Percentiles rank a stretch among this genome's conserved stretches.
These are phyloP conservation scores for Xestoiulus laeticollis DNA, from an alignment of 2,888 invertebrate genomes.

Conservation along the genomic window DNA sequence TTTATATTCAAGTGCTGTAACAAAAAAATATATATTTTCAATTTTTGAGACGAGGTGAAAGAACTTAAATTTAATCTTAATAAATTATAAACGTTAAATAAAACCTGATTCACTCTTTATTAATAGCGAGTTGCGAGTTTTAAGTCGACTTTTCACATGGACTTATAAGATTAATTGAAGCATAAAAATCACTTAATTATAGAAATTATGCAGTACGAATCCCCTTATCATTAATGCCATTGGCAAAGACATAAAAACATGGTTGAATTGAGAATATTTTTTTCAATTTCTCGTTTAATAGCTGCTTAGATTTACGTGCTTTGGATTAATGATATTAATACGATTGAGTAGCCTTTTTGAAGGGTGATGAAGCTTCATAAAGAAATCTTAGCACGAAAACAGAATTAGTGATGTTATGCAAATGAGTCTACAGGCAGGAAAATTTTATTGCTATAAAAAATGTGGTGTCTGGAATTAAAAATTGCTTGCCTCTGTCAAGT, in stretches of 20 bases:
- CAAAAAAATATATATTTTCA: not conserved
- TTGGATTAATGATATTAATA: not conserved
- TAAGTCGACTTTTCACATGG: conserved; percentile 1
- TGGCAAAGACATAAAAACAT: not conserved
- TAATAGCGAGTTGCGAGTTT: not conserved
- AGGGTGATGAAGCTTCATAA: not conserved
- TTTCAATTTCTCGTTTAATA: not conserved
- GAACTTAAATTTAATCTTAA: not conserved
- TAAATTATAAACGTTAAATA: not conserved
- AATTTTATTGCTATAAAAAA: not conserved
- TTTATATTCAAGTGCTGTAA: not conserved
- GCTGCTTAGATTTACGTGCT: not conserved
- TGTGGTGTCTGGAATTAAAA: not conserved
- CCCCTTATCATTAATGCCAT: not conserved
- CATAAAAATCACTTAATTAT: conserved; percentile 14
- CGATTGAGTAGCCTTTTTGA: not conserved
- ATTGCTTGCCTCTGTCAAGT: not conserved
- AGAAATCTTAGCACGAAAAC: conserved; percentile 15
- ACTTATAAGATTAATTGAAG: conserved; percentile 6
- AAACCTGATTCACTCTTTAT: conserved; percentile 22
- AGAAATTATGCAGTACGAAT: not conserved
- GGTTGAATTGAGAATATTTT: not conserved
- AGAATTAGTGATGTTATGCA: conserved; percentile 15
- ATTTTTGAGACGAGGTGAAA: not conserved
- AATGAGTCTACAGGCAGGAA: not conserved